These are phyloP conservation scores for Dicaeum eximium DNA, from an alignment of 2,113 vertebrate species.

Conservation along the genomic window DNA sequence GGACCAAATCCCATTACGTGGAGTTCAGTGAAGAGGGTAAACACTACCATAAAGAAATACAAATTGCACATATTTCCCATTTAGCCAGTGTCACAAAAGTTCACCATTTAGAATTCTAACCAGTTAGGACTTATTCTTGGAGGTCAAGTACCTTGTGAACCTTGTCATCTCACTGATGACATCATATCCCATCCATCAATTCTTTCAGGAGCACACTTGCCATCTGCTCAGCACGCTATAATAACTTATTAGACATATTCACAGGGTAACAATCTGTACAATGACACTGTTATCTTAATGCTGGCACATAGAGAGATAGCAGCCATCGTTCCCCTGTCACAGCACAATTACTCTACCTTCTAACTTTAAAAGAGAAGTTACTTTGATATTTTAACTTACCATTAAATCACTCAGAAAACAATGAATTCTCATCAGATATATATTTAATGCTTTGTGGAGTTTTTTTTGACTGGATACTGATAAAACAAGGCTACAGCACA, in stretches of 20 bases:
- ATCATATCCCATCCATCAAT: constrained; percentile 96
- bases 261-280: constrained; percentile 78
- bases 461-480: not conserved
- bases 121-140: constrained; percentile 81
- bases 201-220: constrained; percentile 81
- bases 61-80: constrained; percentile 89
- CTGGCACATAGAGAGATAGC: constrained; percentile 71
- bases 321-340: constrained; percentile 45
- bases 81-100: constrained; percentile 88
- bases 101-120: constrained; percentile 89
- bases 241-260: constrained; percentile 83
- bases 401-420: not conserved
- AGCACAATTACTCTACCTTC: constrained; percentile 39
- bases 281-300: constrained; percentile 79
- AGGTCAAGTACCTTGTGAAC: constrained; percentile 85
- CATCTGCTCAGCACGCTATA: constrained; percentile 89
- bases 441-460: not conserved
- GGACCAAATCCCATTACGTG: constrained; percentile 83
- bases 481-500: not conserved
- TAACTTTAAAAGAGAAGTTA: constrained; percentile 42
- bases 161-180: constrained; percentile 90
- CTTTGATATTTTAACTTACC: constrained; percentile 17
- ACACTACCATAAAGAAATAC: constrained; percentile 86
- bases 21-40: constrained; percentile 81
- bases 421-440: not conserved